These are phyloP conservation scores for Laticauda laticaudata DNA, from an alignment of 2,113 vertebrate genomes.

Conservation along the genomic window DNA sequence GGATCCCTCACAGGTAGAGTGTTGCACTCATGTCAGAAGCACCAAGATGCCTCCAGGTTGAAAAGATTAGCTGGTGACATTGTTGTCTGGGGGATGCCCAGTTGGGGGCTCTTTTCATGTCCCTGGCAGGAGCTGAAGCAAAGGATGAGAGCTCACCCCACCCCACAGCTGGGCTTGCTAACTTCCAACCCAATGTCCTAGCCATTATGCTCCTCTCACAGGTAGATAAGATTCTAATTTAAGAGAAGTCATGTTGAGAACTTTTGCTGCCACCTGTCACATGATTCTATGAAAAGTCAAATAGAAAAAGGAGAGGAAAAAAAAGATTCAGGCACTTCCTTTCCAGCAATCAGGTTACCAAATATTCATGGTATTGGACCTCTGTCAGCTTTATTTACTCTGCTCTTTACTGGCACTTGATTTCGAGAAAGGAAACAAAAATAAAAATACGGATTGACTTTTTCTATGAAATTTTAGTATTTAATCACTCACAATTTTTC, in stretches of 20 bases:
- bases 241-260: too few species aligned
- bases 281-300: neutral
- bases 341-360: neutral
- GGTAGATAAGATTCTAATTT: neutral
- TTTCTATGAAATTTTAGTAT: neutral
- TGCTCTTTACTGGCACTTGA: neutral
- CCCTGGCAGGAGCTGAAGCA: neutral
- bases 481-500: constrained; percentile 77
- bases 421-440: neutral
- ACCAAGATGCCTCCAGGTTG: neutral
- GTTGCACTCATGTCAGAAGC: neutral
- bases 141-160: neutral
- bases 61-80: neutral
- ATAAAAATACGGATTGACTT: neutral
- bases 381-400: neutral
- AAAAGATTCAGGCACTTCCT: neutral
- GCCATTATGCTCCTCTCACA: neutral
- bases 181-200: neutral
- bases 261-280: neutral
- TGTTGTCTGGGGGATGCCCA: neutral
- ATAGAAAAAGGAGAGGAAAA: neutral
- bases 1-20: neutral
- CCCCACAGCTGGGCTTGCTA: neutral
- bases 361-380: neutral
- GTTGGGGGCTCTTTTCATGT: neutral